Base-by-base conservation (phyloP, 64 coral and sea anemone species). In the Hydrozoanthus tunicans region DNA sequence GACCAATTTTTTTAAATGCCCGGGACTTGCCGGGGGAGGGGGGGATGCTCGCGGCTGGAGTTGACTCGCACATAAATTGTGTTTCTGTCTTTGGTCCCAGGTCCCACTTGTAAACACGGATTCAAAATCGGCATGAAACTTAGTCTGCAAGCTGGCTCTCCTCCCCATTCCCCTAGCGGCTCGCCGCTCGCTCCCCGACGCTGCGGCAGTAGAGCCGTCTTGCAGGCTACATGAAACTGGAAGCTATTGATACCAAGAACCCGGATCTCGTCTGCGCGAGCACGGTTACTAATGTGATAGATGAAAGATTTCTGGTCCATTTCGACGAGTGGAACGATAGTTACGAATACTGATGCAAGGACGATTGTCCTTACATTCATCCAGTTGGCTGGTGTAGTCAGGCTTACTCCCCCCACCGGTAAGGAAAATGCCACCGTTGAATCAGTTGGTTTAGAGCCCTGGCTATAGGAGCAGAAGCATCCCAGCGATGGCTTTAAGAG, bases 311-410 rank as follows among this genome's bases (percentile, higher is more conserved):
- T 89, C 59, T 98, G 5, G 96, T 98, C 71, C 96, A 98, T 70
- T 98, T 98, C 79, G 96, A 98, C 51, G 96, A 98, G 78, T 98
- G 96, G 96, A 94, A 98, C 81, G 96, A 98, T 63, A 95, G 94
- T 6, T 98, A 98, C 75, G 96, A 98, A 63, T 98, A 98, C 89
- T 98, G 96, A 94, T 98, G 96, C 67, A 89, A 95, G 55, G 92
- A 98, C 6, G 96, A 98, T 25, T 98, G 94, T 66, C 96, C 96
- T 6, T 98, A 98, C 23, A 98, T 98, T 51, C 94, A 92, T 26
- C 94, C 96, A 51, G 94, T 98, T n/a, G 94, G 96, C 2, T 98
- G 96, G 96, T 98, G 96, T 73, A 92, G 86, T 6, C 81, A 92
- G 93, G 68, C 94, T 98, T 5, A 98, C 94, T 60, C 93, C 96